Evolutionary conservation across 2,797 vertebrate species (phyloP), one percentile per base, ranked within the genome.

Genomic region (Xenops minutus): DNA sequence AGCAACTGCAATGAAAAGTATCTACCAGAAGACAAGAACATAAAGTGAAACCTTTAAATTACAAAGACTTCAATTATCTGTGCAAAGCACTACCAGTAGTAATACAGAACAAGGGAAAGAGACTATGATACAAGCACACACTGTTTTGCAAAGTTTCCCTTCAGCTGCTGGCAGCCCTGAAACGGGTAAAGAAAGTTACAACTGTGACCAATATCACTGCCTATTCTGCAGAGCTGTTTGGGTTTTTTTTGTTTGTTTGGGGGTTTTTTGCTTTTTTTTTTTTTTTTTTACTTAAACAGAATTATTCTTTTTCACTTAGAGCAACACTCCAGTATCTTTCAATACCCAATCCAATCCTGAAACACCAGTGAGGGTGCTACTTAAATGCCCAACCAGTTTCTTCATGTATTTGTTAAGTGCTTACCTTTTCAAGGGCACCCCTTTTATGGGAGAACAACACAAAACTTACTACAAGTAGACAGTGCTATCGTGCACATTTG

Each of bases 141-240:
- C 30, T 67, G 67, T 34, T 92, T 54, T 79, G 74, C 56, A 64
- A 95, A 96, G 85, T 88, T 95, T 87, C 71, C 49, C 74, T 82
- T 79, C 77, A 85, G 77, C 77, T 86, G 76, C 91, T 81, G 67
- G 76, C 37, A 91, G 89, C 68, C 43, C 54, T 67, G 55, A 76
- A 90, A 86, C 1, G 11, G 27, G 51, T 41, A 66, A 14, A 66
- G 56, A 88, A 95, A 93, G 80, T 67, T 69, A 71, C 49, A 92
- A 63, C 2, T 49, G 36, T 55, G 34, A 49, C 76, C 29, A 30
- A 87, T 20, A 90, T 82, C 51, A 46, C 62, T 22, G 48, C n/a
- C 36, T 81, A 23, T 43, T 75, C 79, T 73, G 30, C 44, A 69
- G 30, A 20, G 44, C 23, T 55, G 52, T 2, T 55, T 44, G 44